Evolutionary conservation across 2,888 invertebrate species (phyloP).

Genomic region (Drepana falcataria): DNA sequence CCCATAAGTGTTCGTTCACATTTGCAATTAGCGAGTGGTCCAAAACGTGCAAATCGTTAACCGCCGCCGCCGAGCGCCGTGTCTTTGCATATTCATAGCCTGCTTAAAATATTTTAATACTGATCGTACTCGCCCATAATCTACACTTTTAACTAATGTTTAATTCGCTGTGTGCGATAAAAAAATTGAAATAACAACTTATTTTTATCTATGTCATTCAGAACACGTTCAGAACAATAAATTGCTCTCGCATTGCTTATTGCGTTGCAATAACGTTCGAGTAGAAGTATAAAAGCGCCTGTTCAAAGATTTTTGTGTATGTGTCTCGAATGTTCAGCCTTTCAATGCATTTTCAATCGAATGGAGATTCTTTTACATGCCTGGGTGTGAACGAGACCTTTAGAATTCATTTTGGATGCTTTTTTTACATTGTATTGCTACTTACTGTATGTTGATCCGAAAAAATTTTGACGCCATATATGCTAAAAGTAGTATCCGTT

Average conservation of each 20-base stretch:
- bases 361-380: not conserved
- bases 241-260: slow-evolving; percentile 1
- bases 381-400: slow-evolving; percentile 13
- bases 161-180: slow-evolving; percentile 54
- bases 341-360: not conserved
- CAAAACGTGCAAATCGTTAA: slow-evolving; percentile 78
- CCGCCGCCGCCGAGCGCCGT: slow-evolving; percentile 65
- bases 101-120: slow-evolving; percentile 78
- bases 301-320: slow-evolving; percentile 1
- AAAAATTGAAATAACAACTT: slow-evolving; percentile 25
- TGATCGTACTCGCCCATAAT: slow-evolving; percentile 58
- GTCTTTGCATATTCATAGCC: slow-evolving; percentile 78
- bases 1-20: slow-evolving; percentile 74
- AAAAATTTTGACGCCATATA: too few species aligned
- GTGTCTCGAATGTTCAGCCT: slow-evolving; percentile 1
- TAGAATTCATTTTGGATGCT: not conserved
- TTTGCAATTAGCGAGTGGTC: slow-evolving; percentile 76
- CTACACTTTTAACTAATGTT: slow-evolving; percentile 69
- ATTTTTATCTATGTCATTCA: not conserved
- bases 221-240: slow-evolving; percentile 1
- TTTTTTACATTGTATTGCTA: not conserved
- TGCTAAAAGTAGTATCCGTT: too few species aligned
- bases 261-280: slow-evolving; percentile 2
- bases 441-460: too few species aligned
- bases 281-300: slow-evolving; percentile 1